Percentiles rank a stretch among this genome's conserved stretches.
These are phyloP conservation scores for Gymnorhina tibicen DNA, from an alignment of 2,113 vertebrate genomes.

Conservation along the genomic window DNA sequence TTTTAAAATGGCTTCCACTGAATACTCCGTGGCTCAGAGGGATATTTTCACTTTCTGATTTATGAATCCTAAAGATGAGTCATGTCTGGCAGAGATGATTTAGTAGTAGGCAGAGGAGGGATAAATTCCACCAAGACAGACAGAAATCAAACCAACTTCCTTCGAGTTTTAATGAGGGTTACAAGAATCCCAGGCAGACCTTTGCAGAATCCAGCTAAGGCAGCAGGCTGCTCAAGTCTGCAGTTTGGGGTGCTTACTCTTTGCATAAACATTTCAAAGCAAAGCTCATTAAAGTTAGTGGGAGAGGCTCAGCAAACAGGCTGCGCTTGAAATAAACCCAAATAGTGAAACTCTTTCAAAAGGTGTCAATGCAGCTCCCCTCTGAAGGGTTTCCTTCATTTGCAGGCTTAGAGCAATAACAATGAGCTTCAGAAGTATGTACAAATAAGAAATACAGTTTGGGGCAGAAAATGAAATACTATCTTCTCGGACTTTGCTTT, in stretches of 20 bases:
- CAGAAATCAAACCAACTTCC: constrained; percentile 10
- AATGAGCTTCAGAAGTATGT: not conserved
- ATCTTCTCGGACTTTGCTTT: not conserved
- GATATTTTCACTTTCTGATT: constrained; percentile 22
- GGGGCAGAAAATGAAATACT: not conserved
- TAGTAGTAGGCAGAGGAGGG: constrained; percentile 8
- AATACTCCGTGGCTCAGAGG: not conserved
- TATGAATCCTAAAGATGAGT: constrained; percentile 40
- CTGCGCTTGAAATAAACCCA: not conserved
- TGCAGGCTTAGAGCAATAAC: not conserved
- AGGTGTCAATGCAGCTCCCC: not conserved
- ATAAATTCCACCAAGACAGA: constrained; percentile 39
- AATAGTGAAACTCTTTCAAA: not conserved
- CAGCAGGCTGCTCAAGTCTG: not conserved
- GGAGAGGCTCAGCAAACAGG: not conserved
- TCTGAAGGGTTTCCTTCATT: not conserved
- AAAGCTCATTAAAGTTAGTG: not conserved
- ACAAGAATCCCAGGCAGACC: not conserved
- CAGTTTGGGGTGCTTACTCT: not conserved
- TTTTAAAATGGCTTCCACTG: not conserved
- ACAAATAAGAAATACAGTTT: not conserved
- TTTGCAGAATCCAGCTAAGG: not conserved
- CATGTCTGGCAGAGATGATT: constrained; percentile 37
- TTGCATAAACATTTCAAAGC: not conserved
- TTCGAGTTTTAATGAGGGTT: constrained; percentile 9